Percentiles rank a stretch among this genome's conserved stretches.
phyloP scores from a whole-genome alignment of 1,140 invertebrate species.

The Bombus soroeensis region DNA sequence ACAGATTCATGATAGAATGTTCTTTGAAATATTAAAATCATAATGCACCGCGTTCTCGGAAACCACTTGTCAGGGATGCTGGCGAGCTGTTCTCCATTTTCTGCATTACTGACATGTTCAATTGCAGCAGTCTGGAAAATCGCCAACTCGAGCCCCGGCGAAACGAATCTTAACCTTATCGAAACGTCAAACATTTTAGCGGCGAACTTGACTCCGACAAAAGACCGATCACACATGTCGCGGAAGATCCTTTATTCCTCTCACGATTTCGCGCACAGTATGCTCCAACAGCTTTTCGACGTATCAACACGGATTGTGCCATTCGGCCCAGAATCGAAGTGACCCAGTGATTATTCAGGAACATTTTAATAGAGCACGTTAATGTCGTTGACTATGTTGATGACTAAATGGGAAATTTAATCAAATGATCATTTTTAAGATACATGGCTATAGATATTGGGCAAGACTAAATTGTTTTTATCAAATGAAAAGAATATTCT shows the following conservation, averaged over 20 bases:
- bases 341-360: neutral
- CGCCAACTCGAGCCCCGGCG: conserved; percentile 51
- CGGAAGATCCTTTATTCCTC: conserved; percentile 1
- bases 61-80: neutral
- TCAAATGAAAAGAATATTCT: neutral
- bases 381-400: neutral
- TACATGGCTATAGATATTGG: too few species aligned
- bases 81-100: conserved; percentile 16
- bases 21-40: neutral
- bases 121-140: conserved; percentile 60
- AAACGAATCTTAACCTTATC: conserved; percentile 46
- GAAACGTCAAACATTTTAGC: conserved; percentile 51
- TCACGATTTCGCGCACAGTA: neutral
- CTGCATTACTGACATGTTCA: conserved; percentile 48
- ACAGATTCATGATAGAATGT: neutral
- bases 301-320: neutral
- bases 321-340: neutral
- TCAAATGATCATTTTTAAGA: neutral
- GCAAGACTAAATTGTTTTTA: too few species aligned
- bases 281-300: conserved; percentile 12
- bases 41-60: neutral
- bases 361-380: neutral
- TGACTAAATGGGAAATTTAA: neutral
- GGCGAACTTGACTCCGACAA: conserved; percentile 49
- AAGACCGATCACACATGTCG: conserved; percentile 15